Conservation (phyloP, 1,140 invertebrate genomes). For the Macrosteles quadrilineatus region DNA sequence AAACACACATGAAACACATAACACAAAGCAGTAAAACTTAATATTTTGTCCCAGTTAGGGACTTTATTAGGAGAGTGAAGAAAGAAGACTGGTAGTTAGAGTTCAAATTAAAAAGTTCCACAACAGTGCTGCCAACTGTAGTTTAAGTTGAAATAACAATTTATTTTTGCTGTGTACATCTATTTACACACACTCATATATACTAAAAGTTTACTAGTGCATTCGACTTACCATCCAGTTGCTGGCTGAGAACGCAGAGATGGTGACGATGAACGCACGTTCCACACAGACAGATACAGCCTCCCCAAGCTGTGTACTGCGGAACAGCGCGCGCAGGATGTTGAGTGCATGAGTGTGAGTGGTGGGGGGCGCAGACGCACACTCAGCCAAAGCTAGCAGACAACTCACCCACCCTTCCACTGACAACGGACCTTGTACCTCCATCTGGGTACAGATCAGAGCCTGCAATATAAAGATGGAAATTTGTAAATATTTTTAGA, state of each 20-base stretch:
- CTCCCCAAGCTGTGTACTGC: constrained; percentile 74
- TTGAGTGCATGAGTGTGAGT: constrained; percentile 80
- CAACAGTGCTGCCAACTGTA: no score
- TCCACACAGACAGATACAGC: constrained; percentile 70
- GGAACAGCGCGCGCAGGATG: constrained; percentile 78
- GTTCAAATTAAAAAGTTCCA: no score
- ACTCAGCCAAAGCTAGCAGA: constrained; percentile 56
- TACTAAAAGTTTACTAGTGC: no score
- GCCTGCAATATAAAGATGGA: constrained; percentile 64
- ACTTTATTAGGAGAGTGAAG: no score
- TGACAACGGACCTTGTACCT: constrained; percentile 54
- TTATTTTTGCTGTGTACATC: no score
- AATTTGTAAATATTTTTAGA: constrained; percentile 41
- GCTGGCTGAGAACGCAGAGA: constrained; percentile 70
- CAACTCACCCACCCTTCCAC: constrained; percentile 63
- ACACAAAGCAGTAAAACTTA: no score
- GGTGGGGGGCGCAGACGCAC: constrained; percentile 47
- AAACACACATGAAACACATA: no score
- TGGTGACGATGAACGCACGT: constrained; percentile 61
- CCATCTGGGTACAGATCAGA: constrained; percentile 68
- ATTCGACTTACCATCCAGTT: constrained; percentile 84
- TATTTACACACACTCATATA: no score
- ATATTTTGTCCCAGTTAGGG: no score
- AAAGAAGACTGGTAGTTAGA: no score
- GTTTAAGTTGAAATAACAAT: no score